Base-by-base conservation (phyloP, 2,797 vertebrate genomes). In the Melanotaenia pygmaea region DNA sequence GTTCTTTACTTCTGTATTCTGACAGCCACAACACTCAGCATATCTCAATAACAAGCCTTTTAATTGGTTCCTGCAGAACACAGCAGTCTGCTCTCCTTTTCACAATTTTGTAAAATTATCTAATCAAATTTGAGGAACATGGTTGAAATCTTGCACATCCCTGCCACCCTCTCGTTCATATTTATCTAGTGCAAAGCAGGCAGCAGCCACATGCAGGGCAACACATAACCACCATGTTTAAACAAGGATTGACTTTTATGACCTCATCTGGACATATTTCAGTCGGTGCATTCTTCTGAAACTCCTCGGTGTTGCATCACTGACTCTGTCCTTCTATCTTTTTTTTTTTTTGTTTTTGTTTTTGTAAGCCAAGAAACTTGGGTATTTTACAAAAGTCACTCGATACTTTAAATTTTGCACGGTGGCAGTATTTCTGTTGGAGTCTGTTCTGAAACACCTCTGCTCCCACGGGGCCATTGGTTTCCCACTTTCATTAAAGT, bases 401-500 rank as follows among this genome's bases (percentile, higher is more conserved):
- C 69, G 86, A 88, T 90, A 77, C 83, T 70, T 64, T 72, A 80
- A 57, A 83, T 84, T 86, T 77, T 20, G 70, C 68, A 72, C 74
- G 64, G n/a, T 59, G 79, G 72, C 74, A 22, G 85, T 85, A 85
- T 65, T 83, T 85, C 82, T 64, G 80, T 73, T 35, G 50, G 72
- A 82, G 75, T 70, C 54, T 74, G 77, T 68, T 51, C 76, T 75
- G 81, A 77, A 76, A 70, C 70, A 47, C 72, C 70, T 72, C 16
- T 7, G 66, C 69, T 88, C 89, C 87, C 88, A 85, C 1, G 79
- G 82, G 88, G 77, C 84, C 13, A 7, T 67, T 64, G 82, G 78
- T 85, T 82, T 79, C 74, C 80, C 54, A 79, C 80, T 91, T 92
- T 88, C 88, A 89, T 95, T 96, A 87, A 85, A 89, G 86, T 86